Percentiles rank a stretch among this genome's conserved stretches.
Conservation (phyloP, 2,113 vertebrate species). For the Hippocampus guttulatus region DNA sequence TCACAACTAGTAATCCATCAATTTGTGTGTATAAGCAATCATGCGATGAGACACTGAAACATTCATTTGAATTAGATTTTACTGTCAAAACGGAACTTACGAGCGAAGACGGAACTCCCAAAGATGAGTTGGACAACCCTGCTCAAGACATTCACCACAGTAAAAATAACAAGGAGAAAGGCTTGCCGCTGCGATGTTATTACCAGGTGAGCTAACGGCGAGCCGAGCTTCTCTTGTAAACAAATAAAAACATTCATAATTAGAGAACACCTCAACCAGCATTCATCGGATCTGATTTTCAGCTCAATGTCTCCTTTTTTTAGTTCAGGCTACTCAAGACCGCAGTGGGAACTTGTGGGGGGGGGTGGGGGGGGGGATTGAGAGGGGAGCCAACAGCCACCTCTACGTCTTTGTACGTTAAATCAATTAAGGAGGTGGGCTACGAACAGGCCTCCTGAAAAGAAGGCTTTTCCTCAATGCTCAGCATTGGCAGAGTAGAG, state of each 20-base stretch:
- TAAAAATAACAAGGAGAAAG: too few relatives aligned
- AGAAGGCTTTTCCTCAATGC: constrained; percentile 40
- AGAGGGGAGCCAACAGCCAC: constrained; percentile 25
- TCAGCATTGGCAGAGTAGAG: constrained; percentile 32
- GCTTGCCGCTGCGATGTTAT: too few relatives aligned
- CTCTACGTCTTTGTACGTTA: constrained; percentile 66
- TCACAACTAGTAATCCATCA: too few relatives aligned
- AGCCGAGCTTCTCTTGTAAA: too few relatives aligned
- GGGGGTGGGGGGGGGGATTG: constrained; percentile 3
- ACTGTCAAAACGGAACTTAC: too few relatives aligned
- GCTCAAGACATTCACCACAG: too few relatives aligned
- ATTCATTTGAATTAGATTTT: too few relatives aligned
- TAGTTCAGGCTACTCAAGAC: constrained; percentile 51
- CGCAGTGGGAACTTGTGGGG: constrained; percentile 48
- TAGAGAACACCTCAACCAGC: constrained; percentile 39
- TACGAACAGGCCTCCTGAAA: constrained; percentile 9
- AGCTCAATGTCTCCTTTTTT: constrained; percentile 56
- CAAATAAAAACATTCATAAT: constrained; percentile 30
- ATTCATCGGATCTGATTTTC: constrained; percentile 60
- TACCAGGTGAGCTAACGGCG: too few relatives aligned
- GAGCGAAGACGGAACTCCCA: too few relatives aligned
- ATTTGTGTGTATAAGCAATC: too few relatives aligned
- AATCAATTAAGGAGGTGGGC: constrained; percentile 47
- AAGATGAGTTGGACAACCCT: too few relatives aligned
- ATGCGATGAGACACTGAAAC: too few relatives aligned